Percentiles rank a stretch among this genome's conserved stretches.
phyloP scores from a whole-genome alignment of 2,888 invertebrate species.

The Drosophila macrospina region DNA sequence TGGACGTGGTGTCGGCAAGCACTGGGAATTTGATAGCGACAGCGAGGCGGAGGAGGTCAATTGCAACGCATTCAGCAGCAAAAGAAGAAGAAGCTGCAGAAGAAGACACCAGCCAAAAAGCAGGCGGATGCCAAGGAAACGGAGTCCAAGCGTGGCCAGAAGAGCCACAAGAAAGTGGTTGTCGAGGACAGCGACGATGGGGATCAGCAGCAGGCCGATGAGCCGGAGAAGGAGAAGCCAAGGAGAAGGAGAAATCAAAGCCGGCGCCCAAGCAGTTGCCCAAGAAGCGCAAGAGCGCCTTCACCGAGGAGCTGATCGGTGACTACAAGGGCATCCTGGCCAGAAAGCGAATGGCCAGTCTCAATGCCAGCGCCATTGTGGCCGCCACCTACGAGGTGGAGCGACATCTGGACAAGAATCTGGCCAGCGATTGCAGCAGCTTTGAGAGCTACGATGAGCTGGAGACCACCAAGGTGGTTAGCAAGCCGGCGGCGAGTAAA shows the following conservation, averaged over 20 bases:
- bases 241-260: conserved; percentile 75
- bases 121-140: conserved; percentile 60
- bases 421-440: conserved; percentile 83
- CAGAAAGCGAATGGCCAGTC: conserved; percentile 95
- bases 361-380: conserved; percentile 95
- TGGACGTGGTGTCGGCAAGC: conserved; percentile 92
- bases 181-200: conserved; percentile 49
- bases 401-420: conserved; percentile 84
- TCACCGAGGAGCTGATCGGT: conserved; percentile 86
- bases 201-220: conserved; percentile 30
- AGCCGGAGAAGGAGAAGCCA: conserved; percentile 32
- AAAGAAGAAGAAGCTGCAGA: conserved; percentile 74
- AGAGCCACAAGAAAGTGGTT: conserved; percentile 20
- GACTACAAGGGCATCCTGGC: conserved; percentile 95
- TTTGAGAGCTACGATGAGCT: conserved; percentile 83
- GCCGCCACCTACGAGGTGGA: conserved; percentile 94
- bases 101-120: conserved; percentile 53
- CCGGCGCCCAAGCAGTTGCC: conserved; percentile 79
- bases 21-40: conserved; percentile 91
- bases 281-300: conserved; percentile 85
- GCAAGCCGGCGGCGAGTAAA: conserved; percentile 11
- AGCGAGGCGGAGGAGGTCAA: conserved; percentile 82
- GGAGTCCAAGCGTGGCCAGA: conserved; percentile 14
- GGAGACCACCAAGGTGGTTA: conserved; percentile 30
- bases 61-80: conserved; percentile 74